Conservation (phyloP, 2,797 vertebrate genomes). For the Vipera latastei region DNA sequence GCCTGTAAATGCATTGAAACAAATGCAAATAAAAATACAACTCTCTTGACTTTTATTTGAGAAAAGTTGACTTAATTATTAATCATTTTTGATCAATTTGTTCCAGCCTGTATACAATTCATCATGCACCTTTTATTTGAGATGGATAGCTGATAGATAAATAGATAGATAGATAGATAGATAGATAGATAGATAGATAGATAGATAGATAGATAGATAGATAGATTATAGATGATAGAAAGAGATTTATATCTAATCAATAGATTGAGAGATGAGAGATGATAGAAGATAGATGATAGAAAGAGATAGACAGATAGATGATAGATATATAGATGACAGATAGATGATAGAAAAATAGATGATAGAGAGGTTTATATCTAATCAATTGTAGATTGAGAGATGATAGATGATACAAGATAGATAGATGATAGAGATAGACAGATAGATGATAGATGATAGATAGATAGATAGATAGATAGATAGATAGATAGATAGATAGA, state of each 20-base stretch:
- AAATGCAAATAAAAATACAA: background rate
- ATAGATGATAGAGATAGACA: background rate
- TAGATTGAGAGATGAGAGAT: too few relatives aligned
- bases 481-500: background rate
- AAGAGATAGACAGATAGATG: too few relatives aligned
- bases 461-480: too few relatives aligned
- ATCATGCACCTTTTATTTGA: background rate
- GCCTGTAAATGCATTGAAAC: constrained; percentile 25
- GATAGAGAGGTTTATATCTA: too few relatives aligned
- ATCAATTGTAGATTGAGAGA: too few relatives aligned
- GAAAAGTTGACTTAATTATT: background rate
- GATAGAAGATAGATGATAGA: too few relatives aligned
- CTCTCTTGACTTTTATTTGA: background rate
- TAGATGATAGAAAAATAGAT: background rate
- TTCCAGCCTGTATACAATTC: background rate
- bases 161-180: background rate
- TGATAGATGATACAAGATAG: too few relatives aligned
- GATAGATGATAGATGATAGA: background rate
- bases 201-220: too few relatives aligned
- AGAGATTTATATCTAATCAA: too few relatives aligned
- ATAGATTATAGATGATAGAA: too few relatives aligned
- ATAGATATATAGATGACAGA: too few relatives aligned
- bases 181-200: too few relatives aligned
- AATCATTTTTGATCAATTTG: background rate
- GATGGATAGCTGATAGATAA: background rate